Base-by-base conservation (phyloP, 2,797 vertebrate species). In the Lagocephalus sceleratus region DNA sequence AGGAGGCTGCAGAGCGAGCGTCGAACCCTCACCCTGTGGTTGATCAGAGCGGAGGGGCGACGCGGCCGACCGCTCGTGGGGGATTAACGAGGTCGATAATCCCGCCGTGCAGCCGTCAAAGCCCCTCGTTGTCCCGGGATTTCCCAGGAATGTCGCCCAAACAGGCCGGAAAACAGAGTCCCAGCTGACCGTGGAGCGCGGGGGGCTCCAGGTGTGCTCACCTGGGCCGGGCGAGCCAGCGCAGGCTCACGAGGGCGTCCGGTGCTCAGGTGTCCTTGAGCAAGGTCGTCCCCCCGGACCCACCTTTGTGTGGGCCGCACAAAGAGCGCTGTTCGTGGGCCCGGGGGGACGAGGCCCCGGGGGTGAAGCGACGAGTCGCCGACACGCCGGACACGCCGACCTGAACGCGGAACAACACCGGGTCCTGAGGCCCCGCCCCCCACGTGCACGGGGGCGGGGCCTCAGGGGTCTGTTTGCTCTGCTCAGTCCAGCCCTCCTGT, bases 241-340 rank as follows among this genome's bases (percentile, higher is more conserved):
- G n/a, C n/a, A n/a, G n/a, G n/a, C n/a, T n/a, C n/a, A n/a, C n/a
- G n/a, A n/a, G n/a, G n/a, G n/a, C n/a, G n/a, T 63, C 48, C 17
- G 43, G 51, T 55, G 64, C 75, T 85, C 78, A 70, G 72, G 76
- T 87, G 81, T 82, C 84, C 81, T 81, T 83, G 77, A 63, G 55
- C 74, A 56, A 72, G 62, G 75, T 82, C 48, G 51, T 75, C 46
- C 50, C 42, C 61, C 57, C 51, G 5, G 67, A 61, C 56, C 78
- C 79, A 64, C 81, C 87, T 87, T 90, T 91, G 88, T 90, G 65
- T 72, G 1, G 39, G 56, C 66, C 0, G 7, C 11, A 91, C 88
- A 91, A 90, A 89, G 88, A 74, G 52, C 55, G 21, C 81, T 91
- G 90, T 90, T 85, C 73, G 5, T 35, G 47, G 47, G 0, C 7